These are phyloP conservation scores for Elmis aenea DNA, from an alignment of 2,888 invertebrate genomes.

Conservation along the genomic window DNA sequence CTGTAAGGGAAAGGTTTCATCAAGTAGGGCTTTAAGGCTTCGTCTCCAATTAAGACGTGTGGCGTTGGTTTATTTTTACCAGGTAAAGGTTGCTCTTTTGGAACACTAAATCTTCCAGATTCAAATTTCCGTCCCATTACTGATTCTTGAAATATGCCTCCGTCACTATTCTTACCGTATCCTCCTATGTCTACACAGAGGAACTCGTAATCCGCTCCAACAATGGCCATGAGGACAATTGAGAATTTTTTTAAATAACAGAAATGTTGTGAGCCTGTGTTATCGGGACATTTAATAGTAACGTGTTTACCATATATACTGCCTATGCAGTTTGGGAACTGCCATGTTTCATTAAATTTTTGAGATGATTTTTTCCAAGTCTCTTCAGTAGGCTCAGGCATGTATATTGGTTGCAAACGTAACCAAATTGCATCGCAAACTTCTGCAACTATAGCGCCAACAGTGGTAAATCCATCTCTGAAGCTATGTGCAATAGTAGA, in stretches of 20 bases:
- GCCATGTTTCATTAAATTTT: neutral
- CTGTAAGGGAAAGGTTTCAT: too few relatives aligned
- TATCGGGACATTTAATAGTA: constrained; percentile 15
- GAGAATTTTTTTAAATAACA: constrained; percentile 18
- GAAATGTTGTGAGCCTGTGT: constrained; percentile 20
- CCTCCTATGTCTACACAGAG: constrained; percentile 23
- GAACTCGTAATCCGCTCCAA: constrained; percentile 24
- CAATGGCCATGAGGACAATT: constrained; percentile 18
- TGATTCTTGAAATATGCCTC: constrained; percentile 23
- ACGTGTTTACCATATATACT: constrained; percentile 15
- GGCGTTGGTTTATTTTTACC: too few relatives aligned
- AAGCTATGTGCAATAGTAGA: neutral
- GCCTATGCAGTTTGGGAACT: constrained; percentile 2
- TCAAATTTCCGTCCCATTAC: constrained; percentile 21
- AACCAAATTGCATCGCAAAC: constrained; percentile 5
- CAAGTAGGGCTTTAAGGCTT: too few relatives aligned
- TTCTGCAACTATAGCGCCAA: constrained; percentile 3
- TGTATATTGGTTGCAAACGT: neutral
- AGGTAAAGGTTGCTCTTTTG: too few relatives aligned
- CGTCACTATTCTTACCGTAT: constrained; percentile 26
- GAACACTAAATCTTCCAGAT: too few relatives aligned
- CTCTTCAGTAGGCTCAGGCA: constrained; percentile 2
- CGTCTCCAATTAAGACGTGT: too few relatives aligned
- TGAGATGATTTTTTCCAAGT: neutral
- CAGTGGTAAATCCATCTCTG: neutral